Percentiles rank a stretch among this genome's conserved stretches.
Conservation (phyloP, 2,797 vertebrate species). For the Hybognathus amarus region DNA sequence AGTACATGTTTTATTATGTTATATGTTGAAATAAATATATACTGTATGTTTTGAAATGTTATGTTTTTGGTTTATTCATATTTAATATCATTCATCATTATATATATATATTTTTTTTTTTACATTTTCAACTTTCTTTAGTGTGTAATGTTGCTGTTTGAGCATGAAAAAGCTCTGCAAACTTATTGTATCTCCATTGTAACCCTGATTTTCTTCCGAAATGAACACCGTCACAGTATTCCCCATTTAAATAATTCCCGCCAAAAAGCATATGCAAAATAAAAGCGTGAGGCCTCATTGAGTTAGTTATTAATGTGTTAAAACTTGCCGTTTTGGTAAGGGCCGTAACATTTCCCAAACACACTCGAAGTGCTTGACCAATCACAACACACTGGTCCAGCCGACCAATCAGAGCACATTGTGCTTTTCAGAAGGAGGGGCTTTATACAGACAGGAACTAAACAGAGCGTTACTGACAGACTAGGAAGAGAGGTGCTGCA, state of each 20-base stretch:
- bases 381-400: neutral
- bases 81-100: neutral
- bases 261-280: neutral
- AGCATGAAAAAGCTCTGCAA: neutral
- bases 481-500: neutral
- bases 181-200: neutral
- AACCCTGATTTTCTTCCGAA: neutral
- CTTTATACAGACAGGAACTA: too few relatives aligned
- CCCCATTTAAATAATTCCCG: neutral
- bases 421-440: too few relatives aligned
- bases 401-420: neutral
- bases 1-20: constrained; percentile 72
- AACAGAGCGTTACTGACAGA: too few relatives aligned
- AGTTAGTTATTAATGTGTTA: neutral
- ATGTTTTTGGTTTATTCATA: neutral
- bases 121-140: neutral
- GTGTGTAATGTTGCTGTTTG: neutral
- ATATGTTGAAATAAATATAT: neutral
- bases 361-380: neutral
- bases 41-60: neutral
- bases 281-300: neutral
- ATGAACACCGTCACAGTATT: neutral
- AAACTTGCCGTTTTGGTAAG: neutral
- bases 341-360: neutral
- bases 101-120: too few relatives aligned